Base-by-base conservation (phyloP, 2,797 vertebrate genomes). In the Moxostoma hubbsi region DNA sequence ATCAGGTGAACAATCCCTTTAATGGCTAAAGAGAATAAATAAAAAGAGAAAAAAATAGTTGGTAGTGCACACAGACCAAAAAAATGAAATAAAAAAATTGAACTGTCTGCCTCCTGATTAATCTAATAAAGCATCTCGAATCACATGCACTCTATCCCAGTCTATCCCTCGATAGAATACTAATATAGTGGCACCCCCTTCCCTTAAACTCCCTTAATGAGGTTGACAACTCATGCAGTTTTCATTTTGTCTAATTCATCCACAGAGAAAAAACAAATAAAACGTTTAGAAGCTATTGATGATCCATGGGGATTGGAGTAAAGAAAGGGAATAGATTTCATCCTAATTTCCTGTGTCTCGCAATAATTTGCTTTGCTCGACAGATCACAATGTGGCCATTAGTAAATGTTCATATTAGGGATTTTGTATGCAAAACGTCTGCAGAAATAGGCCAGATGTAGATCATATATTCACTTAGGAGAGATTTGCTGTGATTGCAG, bases 151-250 rank as follows among this genome's bases (percentile, higher is more conserved):
- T 36, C 36, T 36, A 10, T 50, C 59, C 49, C 49, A 43, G 36
- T 51, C 24, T 70, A 53, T 82, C 78, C 63, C 65, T 24, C 10
- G 47, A 65, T 58, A 84, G 68, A 80, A 55, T 12, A 57, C 58
- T 77, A 70, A 77, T 82, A 82, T 80, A 49, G 72, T 62, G 51
- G 47, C 5, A 64, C 49, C 71, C 57, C 57, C 65, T 66, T 75
- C 36, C 36, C 15, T 74, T 66, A 24, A 55, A 50, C 66, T 72
- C 53, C 57, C 75, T 74, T 84, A 84, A 84, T 84, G 80, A 82
- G 80, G 80, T 73, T 82, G 80, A 84, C 80, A 80, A 76, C 77
- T 64, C 67, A 75, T 76, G 72, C 18, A 46, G 70, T 45, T 73
- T 75, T 77, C 77, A 70, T 81, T 81, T 51, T 75, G 73, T 73